phyloP scores from a whole-genome alignment of 2,113 vertebrate genomes.

The Ophthalmolycus amberensis region DNA sequence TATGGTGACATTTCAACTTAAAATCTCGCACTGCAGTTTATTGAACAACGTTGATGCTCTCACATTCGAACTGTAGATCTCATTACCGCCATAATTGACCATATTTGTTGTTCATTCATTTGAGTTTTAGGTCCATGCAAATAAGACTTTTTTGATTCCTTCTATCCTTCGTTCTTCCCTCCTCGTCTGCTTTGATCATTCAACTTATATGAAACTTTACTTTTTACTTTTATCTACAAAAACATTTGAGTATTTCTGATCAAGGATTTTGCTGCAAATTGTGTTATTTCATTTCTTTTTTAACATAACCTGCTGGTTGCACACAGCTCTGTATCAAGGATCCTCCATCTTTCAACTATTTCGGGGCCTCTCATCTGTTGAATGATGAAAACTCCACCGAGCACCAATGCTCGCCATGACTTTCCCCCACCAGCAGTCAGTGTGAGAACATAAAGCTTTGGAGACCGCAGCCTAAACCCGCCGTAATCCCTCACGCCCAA shows the following conservation, averaged over 20 bases:
- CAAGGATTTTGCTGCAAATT: background rate
- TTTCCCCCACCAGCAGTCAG: slow-evolving; percentile 51
- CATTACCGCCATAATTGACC: background rate
- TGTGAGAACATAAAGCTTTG: slow-evolving; percentile 55
- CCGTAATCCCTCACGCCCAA: slow-evolving; percentile 73
- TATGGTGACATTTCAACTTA: background rate
- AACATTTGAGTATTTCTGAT: background rate
- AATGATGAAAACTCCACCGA: slow-evolving; percentile 30
- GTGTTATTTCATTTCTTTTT: background rate
- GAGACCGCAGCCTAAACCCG: slow-evolving; percentile 50
- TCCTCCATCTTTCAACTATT: slow-evolving; percentile 14
- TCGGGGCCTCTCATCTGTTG: slow-evolving; percentile 10
- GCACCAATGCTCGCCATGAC: slow-evolving; percentile 33
- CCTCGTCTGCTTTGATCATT: background rate
- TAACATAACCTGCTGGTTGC: background rate
- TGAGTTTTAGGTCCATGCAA: no score
- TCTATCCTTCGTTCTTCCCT: background rate
- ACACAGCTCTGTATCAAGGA: slow-evolving; percentile 2
- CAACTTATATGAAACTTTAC: background rate
- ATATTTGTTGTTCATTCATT: no score
- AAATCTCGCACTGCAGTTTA: background rate
- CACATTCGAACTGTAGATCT: background rate
- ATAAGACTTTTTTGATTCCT: background rate
- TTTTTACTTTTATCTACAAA: background rate
- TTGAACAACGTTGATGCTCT: background rate